Base-by-base conservation (phyloP, 2,797 vertebrate genomes). In the Clarias fuscus region DNA sequence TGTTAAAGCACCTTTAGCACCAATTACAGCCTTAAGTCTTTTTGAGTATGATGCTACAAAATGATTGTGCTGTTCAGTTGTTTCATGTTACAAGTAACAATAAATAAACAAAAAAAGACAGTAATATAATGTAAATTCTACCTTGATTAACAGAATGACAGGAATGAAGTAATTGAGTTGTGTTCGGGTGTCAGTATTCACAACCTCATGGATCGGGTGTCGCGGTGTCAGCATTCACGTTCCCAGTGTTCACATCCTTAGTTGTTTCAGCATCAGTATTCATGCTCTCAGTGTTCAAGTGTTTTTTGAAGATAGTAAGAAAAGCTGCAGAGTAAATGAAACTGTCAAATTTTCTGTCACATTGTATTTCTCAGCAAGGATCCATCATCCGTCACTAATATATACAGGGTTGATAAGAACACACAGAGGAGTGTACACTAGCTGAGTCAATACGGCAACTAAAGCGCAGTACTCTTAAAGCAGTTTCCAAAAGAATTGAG, bases 241-340 rank as follows among this genome's bases (percentile, higher is more conserved):
- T 8, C 6, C 53, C 1, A 0, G 22, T 17, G 0, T 76, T 56
- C 48, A n/a, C 6, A 24, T 24, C 62, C 62, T 64, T 2, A 27
- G 2, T 6, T 30, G 15, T 58, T 76, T 58, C 15, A 20, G 27
- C 0, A 3, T 76, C 73, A 58, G 48, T 58, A 53, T 30, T 58
- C 73, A 53, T 0, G 4, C 18, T 48, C 48, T 76, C 14, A 1
- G 40, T 10, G 2, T 78, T 78, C 18, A 22, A 30, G 27, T 37
- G 58, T 79, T 62, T 24, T 59, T 59, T 59, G 7, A 20, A 33
- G 27, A 78, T 59, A 33, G 17, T 27, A 15, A 2, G 27, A 1
- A 78, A 61, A 18, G 59, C 56, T 61, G 30, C 27, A 61, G 53
- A 78, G 76, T 78, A 30, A 59, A 78, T 78, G 53, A 61, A 78